phyloP scores from a whole-genome alignment of 2,113 vertebrate species.

The Mugil cephalus region DNA sequence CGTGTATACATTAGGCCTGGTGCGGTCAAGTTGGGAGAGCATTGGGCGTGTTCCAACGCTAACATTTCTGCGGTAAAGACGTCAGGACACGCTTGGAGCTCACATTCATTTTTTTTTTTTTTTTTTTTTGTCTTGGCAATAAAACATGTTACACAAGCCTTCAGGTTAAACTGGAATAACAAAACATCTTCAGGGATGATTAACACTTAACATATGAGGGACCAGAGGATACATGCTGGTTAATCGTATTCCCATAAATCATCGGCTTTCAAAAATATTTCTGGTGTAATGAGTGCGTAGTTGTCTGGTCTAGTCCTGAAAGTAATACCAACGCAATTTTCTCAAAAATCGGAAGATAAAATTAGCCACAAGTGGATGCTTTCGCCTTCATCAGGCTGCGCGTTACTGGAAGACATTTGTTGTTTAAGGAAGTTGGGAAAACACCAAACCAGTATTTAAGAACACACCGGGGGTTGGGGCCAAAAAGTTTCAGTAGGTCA shows the following conservation, averaged over 20 bases:
- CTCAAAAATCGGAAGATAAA: too few relatives aligned
- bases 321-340: too few relatives aligned
- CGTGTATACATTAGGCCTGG: not conserved
- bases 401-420: too few relatives aligned
- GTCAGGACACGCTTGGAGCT: not conserved
- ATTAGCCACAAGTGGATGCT: too few relatives aligned
- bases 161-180: not conserved
- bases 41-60: not conserved
- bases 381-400: too few relatives aligned
- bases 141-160: not conserved
- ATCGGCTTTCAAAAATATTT: too few relatives aligned
- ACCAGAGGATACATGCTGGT: not conserved
- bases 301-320: too few relatives aligned
- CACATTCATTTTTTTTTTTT: accelerated
- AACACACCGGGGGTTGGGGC: too few relatives aligned
- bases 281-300: too few relatives aligned
- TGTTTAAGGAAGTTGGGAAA: too few relatives aligned
- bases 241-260: not conserved
- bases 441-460: too few relatives aligned
- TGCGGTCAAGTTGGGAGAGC: not conserved
- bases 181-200: not conserved
- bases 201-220: not conserved
- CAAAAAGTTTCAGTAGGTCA: too few relatives aligned
- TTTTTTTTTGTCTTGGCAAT: not conserved
- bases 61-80: not conserved